Evolutionary conservation across 2,888 invertebrate genomes (phyloP).

Genomic region (Anagyrus pseudococci): DNA sequence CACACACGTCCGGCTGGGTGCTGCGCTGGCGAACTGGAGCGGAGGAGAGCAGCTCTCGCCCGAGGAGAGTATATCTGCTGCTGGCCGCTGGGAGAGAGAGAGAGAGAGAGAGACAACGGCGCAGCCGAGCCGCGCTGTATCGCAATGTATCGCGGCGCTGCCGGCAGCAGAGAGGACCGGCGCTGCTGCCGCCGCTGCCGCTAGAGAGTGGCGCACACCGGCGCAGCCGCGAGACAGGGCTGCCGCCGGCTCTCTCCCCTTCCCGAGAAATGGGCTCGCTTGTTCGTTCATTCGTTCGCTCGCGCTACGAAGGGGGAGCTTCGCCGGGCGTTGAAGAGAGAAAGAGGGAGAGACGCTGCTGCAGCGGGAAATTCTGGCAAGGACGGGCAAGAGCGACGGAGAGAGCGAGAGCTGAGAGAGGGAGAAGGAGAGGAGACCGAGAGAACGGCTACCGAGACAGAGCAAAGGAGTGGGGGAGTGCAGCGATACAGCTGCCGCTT

Average conservation of each 20-base stretch:
- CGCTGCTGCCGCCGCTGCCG: not conserved
- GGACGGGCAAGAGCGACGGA: not conserved
- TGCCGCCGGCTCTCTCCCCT: not conserved
- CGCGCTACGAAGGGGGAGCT: too few species aligned
- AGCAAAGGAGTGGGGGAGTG: conserved; percentile 31
- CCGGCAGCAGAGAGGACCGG: conserved; percentile 3
- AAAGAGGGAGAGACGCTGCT: too few species aligned
- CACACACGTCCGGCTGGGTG: too few species aligned
- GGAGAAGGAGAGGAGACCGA: conserved; percentile 3
- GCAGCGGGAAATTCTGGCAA: too few species aligned
- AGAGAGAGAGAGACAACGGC: conserved; percentile 50
- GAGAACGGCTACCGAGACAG: conserved; percentile 9
- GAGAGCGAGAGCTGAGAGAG: not conserved
- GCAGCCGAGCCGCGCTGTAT: conserved; percentile 44
- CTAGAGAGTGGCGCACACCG: conserved; percentile 6
- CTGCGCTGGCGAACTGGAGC: not conserved
- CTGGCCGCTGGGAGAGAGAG: conserved; percentile 59
- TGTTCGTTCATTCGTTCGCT: too few species aligned
- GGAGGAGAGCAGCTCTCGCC: conserved; percentile 33
- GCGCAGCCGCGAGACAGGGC: conserved; percentile 3
- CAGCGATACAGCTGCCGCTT: too few species aligned
- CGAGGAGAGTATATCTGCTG: too few species aligned
- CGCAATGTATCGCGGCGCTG: conserved; percentile 40
- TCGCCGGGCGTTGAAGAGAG: too few species aligned
- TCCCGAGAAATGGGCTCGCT: too few species aligned